Evolutionary conservation across 2,113 vertebrate genomes (phyloP).

Genomic region (Bos indicus): DNA sequence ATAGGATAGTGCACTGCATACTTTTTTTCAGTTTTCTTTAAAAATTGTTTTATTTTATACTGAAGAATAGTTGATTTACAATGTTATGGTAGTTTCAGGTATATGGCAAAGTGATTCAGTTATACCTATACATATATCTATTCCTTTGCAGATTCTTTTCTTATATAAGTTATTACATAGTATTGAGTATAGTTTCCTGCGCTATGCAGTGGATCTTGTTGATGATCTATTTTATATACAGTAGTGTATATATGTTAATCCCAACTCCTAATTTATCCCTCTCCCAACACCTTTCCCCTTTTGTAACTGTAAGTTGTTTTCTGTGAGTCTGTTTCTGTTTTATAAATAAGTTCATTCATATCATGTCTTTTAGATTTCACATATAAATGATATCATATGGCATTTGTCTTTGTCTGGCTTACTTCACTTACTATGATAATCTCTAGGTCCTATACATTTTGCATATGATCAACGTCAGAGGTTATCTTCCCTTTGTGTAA

Average conservation of each 20-base stretch:
- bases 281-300: not conserved
- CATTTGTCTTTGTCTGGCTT: not conserved
- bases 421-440: not conserved
- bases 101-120: not conserved
- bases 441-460: not conserved
- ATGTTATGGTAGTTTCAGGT: not conserved
- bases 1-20: not conserved
- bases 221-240: not conserved
- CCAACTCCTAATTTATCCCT: not conserved
- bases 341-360: not conserved
- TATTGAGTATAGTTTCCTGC: not conserved
- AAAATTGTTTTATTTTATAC: not conserved
- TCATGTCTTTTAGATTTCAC: not conserved
- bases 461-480: not conserved
- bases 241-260: not conserved
- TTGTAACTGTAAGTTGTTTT: not conserved
- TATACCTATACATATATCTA: not conserved
- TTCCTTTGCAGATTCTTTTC: not conserved
- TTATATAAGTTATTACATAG: not conserved
- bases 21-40: not conserved
- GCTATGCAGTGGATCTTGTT: not conserved
- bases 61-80: not conserved
- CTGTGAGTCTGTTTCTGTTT: not conserved
- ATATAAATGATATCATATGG: not conserved
- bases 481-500: not conserved